Evolutionary conservation across 2,888 invertebrate genomes (phyloP).

Genomic region (Dinocampus coccinellae): DNA sequence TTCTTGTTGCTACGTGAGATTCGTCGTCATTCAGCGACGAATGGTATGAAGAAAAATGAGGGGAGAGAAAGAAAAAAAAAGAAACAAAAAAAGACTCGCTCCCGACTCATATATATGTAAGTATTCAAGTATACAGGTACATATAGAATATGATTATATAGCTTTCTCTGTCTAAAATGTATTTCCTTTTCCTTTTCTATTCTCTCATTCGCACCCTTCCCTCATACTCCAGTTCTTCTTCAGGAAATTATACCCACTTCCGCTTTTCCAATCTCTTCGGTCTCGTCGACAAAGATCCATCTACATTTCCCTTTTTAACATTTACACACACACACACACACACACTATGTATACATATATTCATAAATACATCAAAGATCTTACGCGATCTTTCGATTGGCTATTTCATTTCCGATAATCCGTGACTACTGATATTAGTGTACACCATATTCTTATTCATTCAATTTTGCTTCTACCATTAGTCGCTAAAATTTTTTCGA

Average conservation of each 20-base stretch:
- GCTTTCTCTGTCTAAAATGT: slow-evolving; percentile 17
- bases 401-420: slow-evolving; percentile 37
- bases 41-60: not conserved
- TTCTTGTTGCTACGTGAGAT: slow-evolving; percentile 57
- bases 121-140: not conserved
- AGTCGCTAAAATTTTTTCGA: too few species aligned
- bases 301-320: slow-evolving; percentile 30
- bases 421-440: slow-evolving; percentile 21
- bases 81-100: not conserved
- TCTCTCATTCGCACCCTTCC: slow-evolving; percentile 17
- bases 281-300: slow-evolving; percentile 39
- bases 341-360: not conserved
- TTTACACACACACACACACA: not conserved
- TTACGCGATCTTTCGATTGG: slow-evolving; percentile 40
- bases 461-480: too few species aligned
- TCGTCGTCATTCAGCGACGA: slow-evolving; percentile 28
- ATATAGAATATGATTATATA: not conserved
- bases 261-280: slow-evolving; percentile 44
- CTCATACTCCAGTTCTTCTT: slow-evolving; percentile 32
- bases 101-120: not conserved
- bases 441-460: not conserved
- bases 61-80: not conserved
- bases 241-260: slow-evolving; percentile 45
- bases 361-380: slow-evolving; percentile 28
- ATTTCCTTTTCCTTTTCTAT: slow-evolving; percentile 2